Evolutionary conservation across 2,113 vertebrate genomes (phyloP), one percentile per base, ranked within the genome.

Genomic region (Sceloporus tristichus): DNA sequence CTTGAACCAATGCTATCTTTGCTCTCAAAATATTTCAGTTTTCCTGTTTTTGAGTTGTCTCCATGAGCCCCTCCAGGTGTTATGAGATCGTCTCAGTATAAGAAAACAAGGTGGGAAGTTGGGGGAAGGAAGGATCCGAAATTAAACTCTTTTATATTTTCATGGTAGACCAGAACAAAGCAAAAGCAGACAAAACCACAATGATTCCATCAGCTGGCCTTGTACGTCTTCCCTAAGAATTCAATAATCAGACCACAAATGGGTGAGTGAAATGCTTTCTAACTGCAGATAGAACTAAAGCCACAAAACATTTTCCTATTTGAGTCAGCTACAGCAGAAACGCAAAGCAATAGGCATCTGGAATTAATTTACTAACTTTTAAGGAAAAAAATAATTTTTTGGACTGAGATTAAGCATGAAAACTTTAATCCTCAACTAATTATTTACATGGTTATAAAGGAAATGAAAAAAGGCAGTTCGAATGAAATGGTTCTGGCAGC

Each of bases 361-460:
- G 59, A 90, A 88, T 62, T 76, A 0, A 82, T 91, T 90, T 92
- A 81, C 42, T 87, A 88, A 82, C 9, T 10, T 9, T 40, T 53
- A 40, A 68, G 0, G 11, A 82, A 79, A 92, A 73, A 34, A 29
- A 0, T 1, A 42, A 0, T 65, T 88, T 84, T 77, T 54, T 84
- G 18, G 21, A 59, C 3, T 18, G 34, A 91, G 75, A 79, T 85
- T 85, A 85, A 87, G 1, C 21, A 62, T 68, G 85, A 56, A 23
- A 88, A 92, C 88, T 77, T 87, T 92, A 92, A 3, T 13, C 13
- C 8, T 27, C 79, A 62, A 8, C 0, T 77, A 81, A 79, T 13
- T 79, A 9, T 91, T 88, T 79, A 65, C 1, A 65, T 1, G 78
- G 8, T 75, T 85, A 87, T 73, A 87, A 85, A 82, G 0, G 53